phyloP scores from a whole-genome alignment of 2,888 invertebrate species.

The Atrina japonica region DNA sequence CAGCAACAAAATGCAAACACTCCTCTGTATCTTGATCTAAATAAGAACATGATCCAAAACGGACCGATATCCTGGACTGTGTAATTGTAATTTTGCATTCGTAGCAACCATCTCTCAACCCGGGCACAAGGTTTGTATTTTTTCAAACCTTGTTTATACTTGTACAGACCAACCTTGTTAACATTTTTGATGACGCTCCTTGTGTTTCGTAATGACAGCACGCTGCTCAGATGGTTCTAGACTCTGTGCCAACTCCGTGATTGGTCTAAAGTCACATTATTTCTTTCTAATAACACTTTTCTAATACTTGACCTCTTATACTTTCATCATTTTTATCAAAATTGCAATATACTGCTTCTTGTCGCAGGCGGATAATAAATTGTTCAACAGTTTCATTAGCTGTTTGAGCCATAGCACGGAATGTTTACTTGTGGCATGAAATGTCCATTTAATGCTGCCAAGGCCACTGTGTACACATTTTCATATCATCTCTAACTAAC shows the following conservation, averaged over 20 bases:
- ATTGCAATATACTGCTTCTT: constrained; percentile 38
- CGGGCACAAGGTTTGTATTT: constrained; percentile 62
- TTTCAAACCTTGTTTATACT: constrained; percentile 60
- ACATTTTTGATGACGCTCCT: too few relatives aligned
- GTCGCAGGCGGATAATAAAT: constrained; percentile 36
- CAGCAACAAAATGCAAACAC: constrained; percentile 39
- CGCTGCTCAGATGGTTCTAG: constrained; percentile 11
- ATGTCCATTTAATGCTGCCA: constrained; percentile 9
- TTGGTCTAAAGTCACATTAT: not conserved
- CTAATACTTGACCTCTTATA: constrained; percentile 52
- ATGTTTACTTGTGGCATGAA: constrained; percentile 35
- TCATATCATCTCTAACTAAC: constrained; percentile 8
- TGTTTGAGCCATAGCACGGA: constrained; percentile 21
- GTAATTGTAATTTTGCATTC: constrained; percentile 56
- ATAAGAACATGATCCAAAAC: constrained; percentile 41
- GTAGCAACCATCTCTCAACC: constrained; percentile 63
- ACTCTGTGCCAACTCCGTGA: not conserved
- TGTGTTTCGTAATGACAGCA: too few relatives aligned
- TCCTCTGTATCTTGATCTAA: constrained; percentile 32
- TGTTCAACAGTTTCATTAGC: constrained; percentile 38
- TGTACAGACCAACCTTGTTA: too few relatives aligned
- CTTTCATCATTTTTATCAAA: constrained; percentile 41
- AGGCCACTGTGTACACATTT: constrained; percentile 14
- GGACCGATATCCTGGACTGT: constrained; percentile 42
- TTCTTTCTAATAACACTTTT: constrained; percentile 23